These are phyloP conservation scores for Drosophila tanythrix DNA, from an alignment of 2,888 invertebrate species.

Conservation along the genomic window DNA sequence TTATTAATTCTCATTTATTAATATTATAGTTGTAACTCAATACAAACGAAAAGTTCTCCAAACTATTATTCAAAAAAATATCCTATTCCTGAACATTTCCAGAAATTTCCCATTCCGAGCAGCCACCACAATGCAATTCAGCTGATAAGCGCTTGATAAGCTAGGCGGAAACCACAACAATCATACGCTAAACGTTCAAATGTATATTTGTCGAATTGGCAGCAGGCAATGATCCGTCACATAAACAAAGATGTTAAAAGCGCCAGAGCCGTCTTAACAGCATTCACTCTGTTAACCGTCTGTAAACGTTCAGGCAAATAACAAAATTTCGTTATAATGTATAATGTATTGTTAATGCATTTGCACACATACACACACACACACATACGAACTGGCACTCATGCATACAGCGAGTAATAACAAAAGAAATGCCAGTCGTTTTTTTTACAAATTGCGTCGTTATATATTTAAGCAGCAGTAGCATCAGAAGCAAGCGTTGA, in stretches of 20 bases:
- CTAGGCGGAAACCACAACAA: background rate
- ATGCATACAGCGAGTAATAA: slow-evolving; percentile 33
- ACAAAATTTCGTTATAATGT: slow-evolving; percentile 12
- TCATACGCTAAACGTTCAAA: background rate
- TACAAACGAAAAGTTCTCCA: background rate
- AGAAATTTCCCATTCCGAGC: background rate
- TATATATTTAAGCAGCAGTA: slow-evolving; percentile 41
- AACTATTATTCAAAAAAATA: background rate
- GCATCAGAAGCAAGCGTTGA: slow-evolving; percentile 25
- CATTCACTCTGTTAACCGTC: slow-evolving; percentile 25
- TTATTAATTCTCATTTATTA: background rate
- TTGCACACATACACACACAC: slow-evolving; percentile 15
- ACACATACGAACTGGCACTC: background rate
- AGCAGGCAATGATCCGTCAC: background rate
- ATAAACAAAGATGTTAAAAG: background rate
- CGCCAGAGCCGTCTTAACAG: slow-evolving; percentile 15
- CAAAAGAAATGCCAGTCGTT: slow-evolving; percentile 61
- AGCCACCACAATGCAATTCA: background rate
- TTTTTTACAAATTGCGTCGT: slow-evolving; percentile 62
- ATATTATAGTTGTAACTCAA: background rate
- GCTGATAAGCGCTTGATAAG: slow-evolving; percentile 44
- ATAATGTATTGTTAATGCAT: slow-evolving; percentile 6
- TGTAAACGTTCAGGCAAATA: slow-evolving; percentile 10
- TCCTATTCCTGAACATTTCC: background rate
- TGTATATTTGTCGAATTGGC: background rate